Evolutionary conservation across 2,113 vertebrate species (phyloP), one percentile per base, ranked within the genome.

Genomic region (Scomber japonicus): DNA sequence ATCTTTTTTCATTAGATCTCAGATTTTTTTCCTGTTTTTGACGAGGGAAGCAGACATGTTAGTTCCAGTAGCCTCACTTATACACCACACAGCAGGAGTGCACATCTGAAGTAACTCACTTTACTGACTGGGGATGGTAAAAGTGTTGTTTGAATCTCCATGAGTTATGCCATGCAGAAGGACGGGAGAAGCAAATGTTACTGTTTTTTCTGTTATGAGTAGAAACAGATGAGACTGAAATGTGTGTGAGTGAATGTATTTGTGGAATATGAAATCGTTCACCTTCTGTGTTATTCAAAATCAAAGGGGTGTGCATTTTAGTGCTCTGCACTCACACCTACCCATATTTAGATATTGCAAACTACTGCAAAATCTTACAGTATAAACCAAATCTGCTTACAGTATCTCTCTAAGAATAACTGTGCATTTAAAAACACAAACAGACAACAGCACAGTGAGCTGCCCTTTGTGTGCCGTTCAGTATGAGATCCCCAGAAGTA

Each of bases 31-130:
- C 19, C 68, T 15, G 17, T 17, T 61, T 74, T 63, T 79, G 54
- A 87, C 16, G 82, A 81, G 73, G 11, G 11, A 79, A 85, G 21
- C 84, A 89, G 67, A 78, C 56, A 55, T 60, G 57, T 84, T 75
- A 57, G 19, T 31, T 69, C 62, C 79, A 85, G 63, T 86, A 77
- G 81, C 17, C 16, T 54, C 12, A 15, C 35, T 85, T 78, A 71
- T 81, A 61, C 31, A 45, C 89, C 84, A 91, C 76, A 49, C 76
- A 75, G 78, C 44, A 16, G 72, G 71, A 81, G 19, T n/a, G 63
- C 64, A 53, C 31, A 54, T 74, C 27, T 81, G 21, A 77, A 62
- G 67, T 44, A 71, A 83, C 35, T 66, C 50, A 71, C 48, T 75
- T 78, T 70, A 13, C 50, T 24, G 24, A 19, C 66, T 62, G 12